phyloP scores from a whole-genome alignment of 2,113 vertebrate species.

The Prolemur simus region DNA sequence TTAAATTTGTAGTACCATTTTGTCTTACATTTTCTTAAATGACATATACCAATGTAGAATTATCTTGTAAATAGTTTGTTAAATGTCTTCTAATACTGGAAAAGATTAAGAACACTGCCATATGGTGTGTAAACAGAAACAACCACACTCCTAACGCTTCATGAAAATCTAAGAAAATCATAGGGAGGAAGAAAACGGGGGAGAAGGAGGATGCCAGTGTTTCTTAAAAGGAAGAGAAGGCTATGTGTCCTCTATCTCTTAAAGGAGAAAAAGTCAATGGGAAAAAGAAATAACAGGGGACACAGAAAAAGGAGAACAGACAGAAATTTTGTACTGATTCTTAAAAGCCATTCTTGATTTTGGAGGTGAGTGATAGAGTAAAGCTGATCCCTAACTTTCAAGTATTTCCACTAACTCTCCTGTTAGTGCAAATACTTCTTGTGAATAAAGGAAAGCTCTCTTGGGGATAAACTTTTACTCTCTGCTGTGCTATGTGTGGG shows the following conservation, averaged over 20 bases:
- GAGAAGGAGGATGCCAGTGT: not conserved
- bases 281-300: not conserved
- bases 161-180: not conserved
- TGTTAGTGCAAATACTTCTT: conserved; percentile 3
- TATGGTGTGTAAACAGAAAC: not conserved
- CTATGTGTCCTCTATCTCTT: not conserved
- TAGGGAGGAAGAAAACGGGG: not conserved
- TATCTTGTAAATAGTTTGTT: conserved; percentile 8
- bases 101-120: not conserved
- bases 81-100: not conserved
- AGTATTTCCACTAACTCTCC: not conserved
- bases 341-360: not conserved
- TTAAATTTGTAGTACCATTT: not conserved
- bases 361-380: not conserved
- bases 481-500: not conserved
- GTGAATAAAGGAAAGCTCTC: conserved; percentile 17
- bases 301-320: not conserved
- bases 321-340: not conserved
- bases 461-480: not conserved
- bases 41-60: not conserved
- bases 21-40: not conserved
- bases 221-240: not conserved
- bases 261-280: not conserved
- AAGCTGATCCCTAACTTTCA: conserved; percentile 10
- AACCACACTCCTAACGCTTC: not conserved